Conservation (phyloP, 1,140 invertebrate species). For the Drosophila pruinosa region DNA sequence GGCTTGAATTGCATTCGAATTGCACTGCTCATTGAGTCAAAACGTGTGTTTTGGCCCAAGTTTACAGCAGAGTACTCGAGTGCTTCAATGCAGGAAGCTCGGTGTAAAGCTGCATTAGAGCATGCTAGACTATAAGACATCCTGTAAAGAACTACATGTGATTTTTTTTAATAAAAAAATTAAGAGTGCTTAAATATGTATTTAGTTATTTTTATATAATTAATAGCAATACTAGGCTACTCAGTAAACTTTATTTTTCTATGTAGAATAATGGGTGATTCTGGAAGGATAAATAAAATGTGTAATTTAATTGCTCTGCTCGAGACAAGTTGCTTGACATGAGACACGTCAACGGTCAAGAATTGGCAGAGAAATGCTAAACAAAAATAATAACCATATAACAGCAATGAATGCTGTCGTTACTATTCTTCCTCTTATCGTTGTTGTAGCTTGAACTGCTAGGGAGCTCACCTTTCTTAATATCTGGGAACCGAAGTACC, state of each 20-base stretch:
- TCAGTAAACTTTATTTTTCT: neutral
- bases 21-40: constrained; percentile 36
- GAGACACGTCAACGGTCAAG: neutral
- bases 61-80: constrained; percentile 8
- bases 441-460: neutral
- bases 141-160: neutral
- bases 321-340: neutral
- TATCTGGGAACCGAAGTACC: neutral
- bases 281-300: too few species aligned
- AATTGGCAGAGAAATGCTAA: neutral
- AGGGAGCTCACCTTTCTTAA: neutral
- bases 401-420: neutral
- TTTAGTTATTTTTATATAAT: too few species aligned
- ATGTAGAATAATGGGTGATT: too few species aligned
- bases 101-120: neutral
- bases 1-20: constrained; percentile 5
- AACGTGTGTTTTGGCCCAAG: constrained; percentile 54
- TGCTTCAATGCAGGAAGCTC: constrained; percentile 51
- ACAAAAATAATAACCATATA: too few species aligned
- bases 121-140: neutral
- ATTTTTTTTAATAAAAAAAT: neutral
- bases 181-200: too few species aligned
- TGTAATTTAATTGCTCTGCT: neutral
- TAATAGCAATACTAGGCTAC: too few species aligned
- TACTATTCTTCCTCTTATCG: neutral